Base-by-base conservation (phyloP, 2,797 vertebrate species). In the Neosilurus hyrtlii region DNA sequence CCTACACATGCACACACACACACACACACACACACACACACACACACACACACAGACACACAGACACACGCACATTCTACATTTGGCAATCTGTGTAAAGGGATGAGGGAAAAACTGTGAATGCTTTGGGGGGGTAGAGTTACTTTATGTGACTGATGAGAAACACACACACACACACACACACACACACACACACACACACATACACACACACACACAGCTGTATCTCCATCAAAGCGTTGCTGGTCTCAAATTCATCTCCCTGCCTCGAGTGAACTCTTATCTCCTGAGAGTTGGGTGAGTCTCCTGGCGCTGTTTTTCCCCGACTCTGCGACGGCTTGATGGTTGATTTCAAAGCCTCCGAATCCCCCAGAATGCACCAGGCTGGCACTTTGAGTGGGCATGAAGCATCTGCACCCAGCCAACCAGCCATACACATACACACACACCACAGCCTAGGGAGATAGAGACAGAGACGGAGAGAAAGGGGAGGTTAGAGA, bases 261-360 rank as follows among this genome's bases (percentile, higher is more conserved):
- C 56, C 57, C 62, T 91, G 88, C 89, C 92, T 91, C 91, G 90
- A 90, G 91, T 93, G 91, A 93, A 92, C 91, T 92, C 92, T 91
- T 91, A 91, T 94, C 91, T 92, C 89, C 89, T 87, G 91, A 94
- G 92, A 91, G 90, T 84, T 91, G 93, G 91, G 93, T 94, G 90
- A 89, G 91, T 93, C 92, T 93, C 89, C 90, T 90, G 89, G 92
- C 91, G 92, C 91, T 92, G 92, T 84, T 86, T 81, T 86, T 82
- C 85, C 30, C 61, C 84, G 72, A 83, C 43, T 63, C 73, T 86
- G 81, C 79, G 83, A 88, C 18, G 79, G 78, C 66, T 88, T 94
- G 93, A 95, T 91, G 93, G 92, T 91, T 91, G 92, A 87, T 85
- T 90, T 92, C 89, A 88, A 89, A 88, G 87, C 82, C 78, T 86